A percentile compares a stretch with the other conserved stretches of the same genome.
Conservation (phyloP, 2,797 vertebrate genomes). For the Acanthornis magna region DNA sequence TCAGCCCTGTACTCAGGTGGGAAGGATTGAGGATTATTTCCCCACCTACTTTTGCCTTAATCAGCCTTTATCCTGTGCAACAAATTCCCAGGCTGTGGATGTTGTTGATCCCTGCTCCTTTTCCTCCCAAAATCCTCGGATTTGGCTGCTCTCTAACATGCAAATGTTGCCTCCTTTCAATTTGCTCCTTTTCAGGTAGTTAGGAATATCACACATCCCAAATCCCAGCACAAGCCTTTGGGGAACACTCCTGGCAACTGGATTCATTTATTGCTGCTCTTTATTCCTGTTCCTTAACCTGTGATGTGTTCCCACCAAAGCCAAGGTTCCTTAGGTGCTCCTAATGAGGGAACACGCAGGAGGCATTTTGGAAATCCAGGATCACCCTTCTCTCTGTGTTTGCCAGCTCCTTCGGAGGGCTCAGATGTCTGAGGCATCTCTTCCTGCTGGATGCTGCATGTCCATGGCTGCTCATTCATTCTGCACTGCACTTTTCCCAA, state of each 20-base stretch:
- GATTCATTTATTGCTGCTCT: neutral
- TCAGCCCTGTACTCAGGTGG: neutral
- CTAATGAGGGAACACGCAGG: neutral
- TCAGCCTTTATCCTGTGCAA: neutral
- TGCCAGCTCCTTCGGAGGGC: neutral
- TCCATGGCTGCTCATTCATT: neutral
- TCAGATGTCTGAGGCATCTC: neutral
- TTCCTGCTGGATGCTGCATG: neutral
- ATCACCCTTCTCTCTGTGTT: neutral
- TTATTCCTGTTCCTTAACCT: neutral
- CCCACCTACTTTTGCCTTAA: neutral
- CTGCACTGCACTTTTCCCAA: neutral
- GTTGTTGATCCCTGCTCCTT: neutral
- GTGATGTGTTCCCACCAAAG: neutral
- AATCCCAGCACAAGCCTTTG: neutral
- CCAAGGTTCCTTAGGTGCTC: neutral
- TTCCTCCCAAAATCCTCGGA: neutral
- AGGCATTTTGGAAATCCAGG: neutral
- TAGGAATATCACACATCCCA: neutral
- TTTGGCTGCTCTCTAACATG: neutral
- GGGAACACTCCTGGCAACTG: neutral
- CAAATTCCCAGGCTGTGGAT: neutral
- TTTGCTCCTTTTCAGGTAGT: neutral
- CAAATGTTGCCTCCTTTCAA: neutral
- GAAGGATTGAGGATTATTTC: neutral